These are phyloP conservation scores for Cyprinodon brontotheroides DNA, from an alignment of 2,113 vertebrate species.

Conservation along the genomic window DNA sequence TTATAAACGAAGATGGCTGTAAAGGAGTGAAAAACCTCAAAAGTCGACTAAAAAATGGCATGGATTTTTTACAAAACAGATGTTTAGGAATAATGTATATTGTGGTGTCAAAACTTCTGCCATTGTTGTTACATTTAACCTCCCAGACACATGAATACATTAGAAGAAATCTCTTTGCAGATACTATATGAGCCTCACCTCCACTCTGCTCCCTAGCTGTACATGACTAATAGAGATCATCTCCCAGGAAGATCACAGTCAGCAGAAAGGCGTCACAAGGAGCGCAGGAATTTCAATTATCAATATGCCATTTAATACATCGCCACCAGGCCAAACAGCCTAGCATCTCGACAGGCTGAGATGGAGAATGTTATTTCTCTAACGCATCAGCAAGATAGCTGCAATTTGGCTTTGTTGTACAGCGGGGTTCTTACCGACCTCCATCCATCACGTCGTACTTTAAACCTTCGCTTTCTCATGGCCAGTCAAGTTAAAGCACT, in stretches of 20 bases:
- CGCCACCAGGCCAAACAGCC: constrained; percentile 69
- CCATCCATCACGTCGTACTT: constrained; percentile 73
- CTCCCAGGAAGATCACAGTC: constrained; percentile 73
- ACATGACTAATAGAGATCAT: constrained; percentile 75
- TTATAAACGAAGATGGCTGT: too few species aligned
- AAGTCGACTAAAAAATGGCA: too few species aligned
- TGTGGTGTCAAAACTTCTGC: constrained; percentile 14
- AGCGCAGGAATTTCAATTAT: constrained; percentile 78
- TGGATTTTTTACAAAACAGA: too few species aligned
- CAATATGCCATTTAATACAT: constrained; percentile 79
- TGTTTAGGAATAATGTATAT: not conserved
- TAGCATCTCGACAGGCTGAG: constrained; percentile 64
- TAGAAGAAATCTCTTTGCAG: constrained; percentile 30
- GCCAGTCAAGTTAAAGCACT: constrained; percentile 26
- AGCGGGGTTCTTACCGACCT: constrained; percentile 49
- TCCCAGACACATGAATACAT: not conserved
- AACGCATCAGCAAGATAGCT: constrained; percentile 72
- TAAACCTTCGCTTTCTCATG: constrained; percentile 41
- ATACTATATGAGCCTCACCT: not conserved
- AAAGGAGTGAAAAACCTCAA: too few species aligned
- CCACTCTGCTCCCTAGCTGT: constrained; percentile 35
- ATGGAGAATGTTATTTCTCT: constrained; percentile 76
- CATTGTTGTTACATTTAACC: constrained; percentile 18
- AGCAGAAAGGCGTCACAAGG: constrained; percentile 68
- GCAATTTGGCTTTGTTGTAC: constrained; percentile 64